phyloP scores from a whole-genome alignment of 2,113 vertebrate genomes.

The Dolichallabes microphthalmus region DNA sequence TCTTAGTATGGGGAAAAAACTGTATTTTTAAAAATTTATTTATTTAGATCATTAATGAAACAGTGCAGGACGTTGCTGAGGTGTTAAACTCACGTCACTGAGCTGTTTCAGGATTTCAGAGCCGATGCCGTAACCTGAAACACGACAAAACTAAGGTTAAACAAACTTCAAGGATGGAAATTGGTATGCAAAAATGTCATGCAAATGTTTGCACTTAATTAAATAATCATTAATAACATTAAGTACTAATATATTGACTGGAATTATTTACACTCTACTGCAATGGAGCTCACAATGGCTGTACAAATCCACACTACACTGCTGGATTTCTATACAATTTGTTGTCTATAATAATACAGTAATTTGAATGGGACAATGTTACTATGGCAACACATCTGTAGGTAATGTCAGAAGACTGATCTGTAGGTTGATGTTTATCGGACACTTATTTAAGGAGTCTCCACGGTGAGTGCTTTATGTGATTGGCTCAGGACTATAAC shows the following conservation, averaged over 20 bases:
- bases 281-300: too few relatives aligned
- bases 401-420: background rate
- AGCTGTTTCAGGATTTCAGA: slow-evolving; percentile 73
- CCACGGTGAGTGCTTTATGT: background rate
- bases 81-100: slow-evolving; percentile 70
- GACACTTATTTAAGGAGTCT: background rate
- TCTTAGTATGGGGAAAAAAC: too few relatives aligned
- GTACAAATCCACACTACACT: too few relatives aligned
- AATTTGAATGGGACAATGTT: background rate
- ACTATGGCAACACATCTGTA: background rate
- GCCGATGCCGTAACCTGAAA: slow-evolving; percentile 72
- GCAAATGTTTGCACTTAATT: background rate
- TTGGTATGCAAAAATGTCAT: background rate
- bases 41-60: background rate
- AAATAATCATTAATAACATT: too few relatives aligned
- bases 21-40: too few relatives aligned
- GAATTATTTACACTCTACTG: background rate
- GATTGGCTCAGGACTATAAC: background rate
- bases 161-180: background rate
- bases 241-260: background rate
- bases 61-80: background rate
- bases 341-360: background rate
- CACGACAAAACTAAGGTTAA: background rate
- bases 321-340: background rate
- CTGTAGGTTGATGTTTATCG: background rate